These are phyloP conservation scores for Palythoa grandiflora DNA, from an alignment of 92 coral and sea anemone species.

Conservation along the genomic window DNA sequence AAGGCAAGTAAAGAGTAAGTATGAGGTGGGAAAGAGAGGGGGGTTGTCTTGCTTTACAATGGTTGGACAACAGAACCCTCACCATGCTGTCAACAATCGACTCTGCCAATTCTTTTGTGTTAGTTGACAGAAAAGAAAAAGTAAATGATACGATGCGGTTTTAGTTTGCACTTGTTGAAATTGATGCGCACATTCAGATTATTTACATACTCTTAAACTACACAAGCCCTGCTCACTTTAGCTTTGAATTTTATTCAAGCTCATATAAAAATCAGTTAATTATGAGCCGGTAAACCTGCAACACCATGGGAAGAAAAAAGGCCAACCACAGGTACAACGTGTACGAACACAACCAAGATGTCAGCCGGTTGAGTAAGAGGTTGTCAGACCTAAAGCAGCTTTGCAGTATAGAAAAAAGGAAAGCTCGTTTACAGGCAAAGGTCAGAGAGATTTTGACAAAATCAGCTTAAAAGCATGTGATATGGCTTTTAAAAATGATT, in stretches of 20 bases:
- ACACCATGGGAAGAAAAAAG: neutral
- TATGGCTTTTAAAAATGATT: too few species aligned
- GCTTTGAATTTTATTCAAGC: neutral
- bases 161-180: too few species aligned
- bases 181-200: too few species aligned
- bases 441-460: too few species aligned
- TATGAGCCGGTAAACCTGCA: neutral
- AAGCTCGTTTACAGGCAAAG: too few species aligned
- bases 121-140: slow-evolving; percentile 53
- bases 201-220: too few species aligned
- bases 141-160: neutral
- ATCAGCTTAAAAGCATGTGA: too few species aligned
- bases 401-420: neutral
- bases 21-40: slow-evolving; percentile 71
- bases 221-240: neutral
- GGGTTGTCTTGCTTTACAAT: slow-evolving; percentile 60
- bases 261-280: too few species aligned
- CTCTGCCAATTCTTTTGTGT: slow-evolving; percentile 51
- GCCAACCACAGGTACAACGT: neutral
- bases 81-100: slow-evolving; percentile 69
- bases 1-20: slow-evolving; percentile 43
- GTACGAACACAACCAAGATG: neutral
- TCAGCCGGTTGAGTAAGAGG: neutral
- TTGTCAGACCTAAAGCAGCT: neutral
- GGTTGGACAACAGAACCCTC: slow-evolving; percentile 66